Evolutionary conservation across 2,888 invertebrate species (phyloP).

Genomic region (Drosophila austrosaltans): DNA sequence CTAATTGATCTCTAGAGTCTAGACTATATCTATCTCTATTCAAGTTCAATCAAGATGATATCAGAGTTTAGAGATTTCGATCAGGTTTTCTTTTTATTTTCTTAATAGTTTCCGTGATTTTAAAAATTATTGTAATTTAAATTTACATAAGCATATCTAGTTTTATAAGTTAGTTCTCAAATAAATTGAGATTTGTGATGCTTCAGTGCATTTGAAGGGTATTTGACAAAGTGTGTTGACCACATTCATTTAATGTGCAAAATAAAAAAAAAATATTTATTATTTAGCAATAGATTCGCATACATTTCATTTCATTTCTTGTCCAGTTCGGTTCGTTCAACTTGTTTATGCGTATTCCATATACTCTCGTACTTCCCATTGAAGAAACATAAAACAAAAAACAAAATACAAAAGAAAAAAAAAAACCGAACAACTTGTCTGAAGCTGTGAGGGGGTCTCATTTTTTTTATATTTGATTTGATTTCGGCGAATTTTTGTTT

Average conservation of each 20-base stretch:
- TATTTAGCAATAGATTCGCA: conserved; percentile 21
- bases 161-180: too few species aligned
- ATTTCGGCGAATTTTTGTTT: conserved; percentile 42
- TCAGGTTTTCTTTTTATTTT: too few species aligned
- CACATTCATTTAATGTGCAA: neutral
- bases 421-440: neutral
- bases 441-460: neutral
- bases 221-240: neutral
- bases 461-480: conserved; percentile 62
- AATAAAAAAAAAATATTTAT: neutral
- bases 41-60: too few species aligned
- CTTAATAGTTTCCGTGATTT: too few species aligned
- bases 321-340: conserved; percentile 62
- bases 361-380: conserved; percentile 9
- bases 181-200: too few species aligned
- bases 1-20: too few species aligned
- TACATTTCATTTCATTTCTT: conserved; percentile 16
- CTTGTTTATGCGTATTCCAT: conserved; percentile 46
- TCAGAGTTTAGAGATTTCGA: too few species aligned
- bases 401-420: neutral
- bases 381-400: neutral
- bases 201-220: neutral
- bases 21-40: too few species aligned
- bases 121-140: too few species aligned
- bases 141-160: too few species aligned